A percentile compares a stretch with the other conserved stretches of the same genome.
These are phyloP conservation scores for Pygoscelis adeliae DNA, from an alignment of 2,113 vertebrate genomes.

Conservation along the genomic window DNA sequence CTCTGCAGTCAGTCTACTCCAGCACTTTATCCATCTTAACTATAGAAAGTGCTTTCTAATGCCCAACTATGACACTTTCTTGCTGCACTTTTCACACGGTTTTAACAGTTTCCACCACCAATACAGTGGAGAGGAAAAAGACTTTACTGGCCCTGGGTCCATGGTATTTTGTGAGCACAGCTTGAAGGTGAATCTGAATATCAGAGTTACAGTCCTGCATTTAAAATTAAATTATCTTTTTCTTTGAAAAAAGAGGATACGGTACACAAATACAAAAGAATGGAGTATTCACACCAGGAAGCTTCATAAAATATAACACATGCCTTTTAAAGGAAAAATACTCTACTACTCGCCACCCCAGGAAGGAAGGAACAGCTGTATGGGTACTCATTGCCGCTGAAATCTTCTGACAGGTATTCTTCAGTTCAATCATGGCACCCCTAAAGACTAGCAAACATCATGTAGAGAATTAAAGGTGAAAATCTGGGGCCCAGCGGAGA, in stretches of 20 bases:
- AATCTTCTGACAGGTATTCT: background rate
- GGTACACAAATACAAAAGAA: background rate
- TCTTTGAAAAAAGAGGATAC: background rate
- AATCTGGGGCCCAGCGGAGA: background rate
- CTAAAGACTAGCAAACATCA: background rate
- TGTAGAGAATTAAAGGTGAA: background rate
- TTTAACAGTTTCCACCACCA: background rate
- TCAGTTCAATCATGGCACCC: background rate
- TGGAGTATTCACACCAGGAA: background rate
- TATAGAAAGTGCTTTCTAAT: background rate
- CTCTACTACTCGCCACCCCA: background rate
- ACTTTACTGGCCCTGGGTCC: rapidly evolving
- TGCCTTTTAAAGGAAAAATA: background rate
- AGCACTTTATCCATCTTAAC: background rate
- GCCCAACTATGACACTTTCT: background rate
- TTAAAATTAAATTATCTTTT: background rate
- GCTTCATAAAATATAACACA: background rate
- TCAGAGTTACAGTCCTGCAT: background rate
- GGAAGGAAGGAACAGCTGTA: background rate
- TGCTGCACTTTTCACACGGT: background rate
- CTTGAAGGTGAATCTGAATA: background rate
- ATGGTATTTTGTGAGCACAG: background rate
- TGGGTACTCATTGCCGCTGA: background rate
- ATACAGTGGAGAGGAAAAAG: background rate
- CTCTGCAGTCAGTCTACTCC: background rate